Percentiles rank a stretch among this genome's conserved stretches.
Conservation (phyloP, 1,140 invertebrate genomes). For the Drosophila varians region DNA sequence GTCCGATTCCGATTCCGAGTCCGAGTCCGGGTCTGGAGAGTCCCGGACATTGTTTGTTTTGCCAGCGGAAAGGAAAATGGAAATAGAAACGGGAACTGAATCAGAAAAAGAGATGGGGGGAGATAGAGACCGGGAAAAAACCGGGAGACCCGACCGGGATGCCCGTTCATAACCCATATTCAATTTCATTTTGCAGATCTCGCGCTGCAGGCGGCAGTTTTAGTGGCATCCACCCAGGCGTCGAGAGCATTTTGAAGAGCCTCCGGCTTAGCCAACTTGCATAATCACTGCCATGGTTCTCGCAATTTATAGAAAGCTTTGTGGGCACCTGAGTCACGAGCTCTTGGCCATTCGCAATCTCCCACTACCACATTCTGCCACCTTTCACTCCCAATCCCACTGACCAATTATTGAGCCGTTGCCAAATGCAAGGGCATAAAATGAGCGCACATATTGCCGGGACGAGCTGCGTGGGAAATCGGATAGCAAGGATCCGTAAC, state of each 20-base stretch:
- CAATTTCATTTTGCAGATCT: constrained; percentile 68
- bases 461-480: constrained; percentile 30
- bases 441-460: constrained; percentile 69
- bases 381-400: constrained; percentile 8
- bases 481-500: constrained; percentile 21
- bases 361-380: not conserved
- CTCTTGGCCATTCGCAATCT: not conserved
- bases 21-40: constrained; percentile 8
- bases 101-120: not conserved
- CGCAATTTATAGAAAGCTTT: constrained; percentile 77
- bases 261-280: constrained; percentile 53
- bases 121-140: not conserved
- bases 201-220: constrained; percentile 34
- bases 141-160: not conserved
- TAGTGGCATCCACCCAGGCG: not conserved
- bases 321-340: constrained; percentile 64
- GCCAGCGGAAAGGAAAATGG: constrained; percentile 22
- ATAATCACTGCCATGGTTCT: constrained; percentile 68
- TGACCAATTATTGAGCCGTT: constrained; percentile 73
- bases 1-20: constrained; percentile 14
- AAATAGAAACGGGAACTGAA: constrained; percentile 15
- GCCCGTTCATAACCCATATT: constrained; percentile 68
- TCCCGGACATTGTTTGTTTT: constrained; percentile 55
- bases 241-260: constrained; percentile 18
- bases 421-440: constrained; percentile 73